These are phyloP conservation scores for Cylindroiulus punctatus DNA, from an alignment of 2,888 invertebrate species.

Conservation along the genomic window DNA sequence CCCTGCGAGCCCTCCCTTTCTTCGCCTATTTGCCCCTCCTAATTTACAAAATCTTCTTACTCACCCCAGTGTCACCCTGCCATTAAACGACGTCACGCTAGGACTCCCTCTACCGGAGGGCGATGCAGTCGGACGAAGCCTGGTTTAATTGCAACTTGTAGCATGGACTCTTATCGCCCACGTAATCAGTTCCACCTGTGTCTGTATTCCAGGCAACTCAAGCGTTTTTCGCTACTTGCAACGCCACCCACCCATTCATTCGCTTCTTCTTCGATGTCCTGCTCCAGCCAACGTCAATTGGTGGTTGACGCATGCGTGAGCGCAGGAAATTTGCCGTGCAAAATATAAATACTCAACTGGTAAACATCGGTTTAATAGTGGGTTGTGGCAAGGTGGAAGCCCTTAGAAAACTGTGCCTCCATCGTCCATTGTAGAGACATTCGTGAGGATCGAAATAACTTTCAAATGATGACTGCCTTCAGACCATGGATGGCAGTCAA, in stretches of 20 bases:
- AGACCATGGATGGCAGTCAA: no score
- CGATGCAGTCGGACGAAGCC: slow-evolving; percentile 16
- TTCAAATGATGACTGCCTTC: no score
- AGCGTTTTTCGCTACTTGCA: neutral
- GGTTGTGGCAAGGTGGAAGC: neutral
- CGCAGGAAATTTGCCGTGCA: neutral
- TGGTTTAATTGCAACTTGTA: neutral
- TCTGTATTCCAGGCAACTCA: neutral
- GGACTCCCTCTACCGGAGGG: neutral
- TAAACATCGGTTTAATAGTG: neutral
- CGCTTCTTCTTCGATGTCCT: neutral
- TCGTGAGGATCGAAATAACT: neutral
- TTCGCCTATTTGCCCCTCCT: slow-evolving; percentile 2
- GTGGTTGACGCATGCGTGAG: no score
- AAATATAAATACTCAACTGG: neutral
- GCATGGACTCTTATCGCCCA: neutral
- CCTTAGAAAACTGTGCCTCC: neutral
- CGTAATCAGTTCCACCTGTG: slow-evolving; percentile 2
- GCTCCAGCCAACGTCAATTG: neutral
- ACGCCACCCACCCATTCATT: neutral
- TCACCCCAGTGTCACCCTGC: slow-evolving; percentile 7
- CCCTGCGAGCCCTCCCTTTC: neutral
- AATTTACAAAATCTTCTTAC: neutral
- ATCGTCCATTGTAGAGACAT: neutral
- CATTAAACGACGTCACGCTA: neutral